Percentiles rank a stretch among this genome's conserved stretches.
Conservation (phyloP, 2,888 invertebrate genomes). For the Cheilosia vernalis region DNA sequence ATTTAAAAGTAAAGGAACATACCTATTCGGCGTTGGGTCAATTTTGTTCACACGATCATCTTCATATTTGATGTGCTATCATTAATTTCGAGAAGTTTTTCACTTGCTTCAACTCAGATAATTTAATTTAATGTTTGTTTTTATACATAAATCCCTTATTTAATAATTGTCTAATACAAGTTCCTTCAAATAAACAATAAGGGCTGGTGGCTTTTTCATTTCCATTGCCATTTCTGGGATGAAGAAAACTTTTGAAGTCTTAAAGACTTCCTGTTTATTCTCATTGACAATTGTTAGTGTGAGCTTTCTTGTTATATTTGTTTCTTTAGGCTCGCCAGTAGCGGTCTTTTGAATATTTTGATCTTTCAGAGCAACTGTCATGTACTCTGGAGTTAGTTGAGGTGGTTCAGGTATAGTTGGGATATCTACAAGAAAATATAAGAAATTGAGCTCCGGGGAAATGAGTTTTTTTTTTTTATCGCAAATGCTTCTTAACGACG, state of each 20-base stretch:
- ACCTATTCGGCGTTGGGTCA: too few relatives aligned
- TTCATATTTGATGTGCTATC: too few relatives aligned
- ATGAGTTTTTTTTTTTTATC: too few relatives aligned
- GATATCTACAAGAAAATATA: not conserved
- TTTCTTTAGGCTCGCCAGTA: not conserved
- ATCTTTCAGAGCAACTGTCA: not conserved
- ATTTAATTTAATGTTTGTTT: not conserved
- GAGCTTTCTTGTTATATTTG: slow-evolving; percentile 4
- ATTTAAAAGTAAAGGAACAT: too few relatives aligned
- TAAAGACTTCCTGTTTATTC: slow-evolving; percentile 75
- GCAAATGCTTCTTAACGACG: too few relatives aligned
- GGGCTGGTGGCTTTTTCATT: slow-evolving; percentile 79
- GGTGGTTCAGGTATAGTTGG: not conserved
- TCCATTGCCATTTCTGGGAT: slow-evolving; percentile 76
- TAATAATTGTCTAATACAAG: slow-evolving; percentile 58
- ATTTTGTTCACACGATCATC: too few relatives aligned
- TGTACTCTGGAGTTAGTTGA: not conserved
- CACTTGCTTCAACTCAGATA: too few relatives aligned
- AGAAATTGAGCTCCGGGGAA: not conserved
- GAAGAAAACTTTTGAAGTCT: slow-evolving; percentile 76
- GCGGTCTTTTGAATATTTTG: not conserved
- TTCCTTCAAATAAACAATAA: slow-evolving; percentile 77
- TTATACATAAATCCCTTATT: not conserved
- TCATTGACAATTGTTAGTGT: slow-evolving; percentile 60
- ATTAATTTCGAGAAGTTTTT: too few relatives aligned